phyloP scores from a whole-genome alignment of 2,888 invertebrate genomes.

The Ormyrus thymus region DNA sequence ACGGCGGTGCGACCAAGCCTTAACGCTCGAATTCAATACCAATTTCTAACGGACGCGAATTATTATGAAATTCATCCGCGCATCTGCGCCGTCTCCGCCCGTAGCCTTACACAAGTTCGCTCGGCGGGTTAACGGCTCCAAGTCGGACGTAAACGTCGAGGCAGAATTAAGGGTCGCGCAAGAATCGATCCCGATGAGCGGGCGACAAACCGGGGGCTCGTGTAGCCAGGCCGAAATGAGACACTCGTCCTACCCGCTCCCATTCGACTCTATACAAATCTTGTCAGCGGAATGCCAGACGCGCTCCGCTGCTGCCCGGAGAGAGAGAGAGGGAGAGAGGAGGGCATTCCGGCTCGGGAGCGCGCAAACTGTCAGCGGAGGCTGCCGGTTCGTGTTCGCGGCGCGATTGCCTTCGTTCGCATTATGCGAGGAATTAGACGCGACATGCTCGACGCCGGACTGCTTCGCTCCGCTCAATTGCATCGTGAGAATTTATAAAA shows the following conservation, averaged over 20 bases:
- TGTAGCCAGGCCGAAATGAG: constrained; percentile 59
- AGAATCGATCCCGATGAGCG: constrained; percentile 49
- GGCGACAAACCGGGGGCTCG: constrained; percentile 48
- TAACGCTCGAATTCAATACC: too few species aligned
- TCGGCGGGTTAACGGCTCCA: background rate
- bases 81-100: too few species aligned
- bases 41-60: too few species aligned
- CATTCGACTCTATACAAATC: constrained; percentile 60
- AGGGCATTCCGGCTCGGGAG: constrained; percentile 41
- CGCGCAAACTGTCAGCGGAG: constrained; percentile 10
- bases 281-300: constrained; percentile 64
- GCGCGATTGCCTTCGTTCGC: constrained; percentile 43
- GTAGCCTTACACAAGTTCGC: too few species aligned
- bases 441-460: background rate
- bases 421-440: constrained; percentile 42
- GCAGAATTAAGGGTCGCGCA: constrained; percentile 28
- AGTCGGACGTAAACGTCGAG: background rate
- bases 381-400: constrained; percentile 6
- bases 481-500: constrained; percentile 23
- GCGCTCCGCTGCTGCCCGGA: constrained; percentile 52
- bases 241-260: constrained; percentile 54
- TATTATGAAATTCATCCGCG: too few species aligned
- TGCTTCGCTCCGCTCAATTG: constrained; percentile 25
- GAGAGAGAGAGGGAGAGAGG: too few species aligned
- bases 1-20: too few species aligned